These are phyloP conservation scores for Thermophis baileyi DNA, from an alignment of 2,113 vertebrate species.

Conservation along the genomic window DNA sequence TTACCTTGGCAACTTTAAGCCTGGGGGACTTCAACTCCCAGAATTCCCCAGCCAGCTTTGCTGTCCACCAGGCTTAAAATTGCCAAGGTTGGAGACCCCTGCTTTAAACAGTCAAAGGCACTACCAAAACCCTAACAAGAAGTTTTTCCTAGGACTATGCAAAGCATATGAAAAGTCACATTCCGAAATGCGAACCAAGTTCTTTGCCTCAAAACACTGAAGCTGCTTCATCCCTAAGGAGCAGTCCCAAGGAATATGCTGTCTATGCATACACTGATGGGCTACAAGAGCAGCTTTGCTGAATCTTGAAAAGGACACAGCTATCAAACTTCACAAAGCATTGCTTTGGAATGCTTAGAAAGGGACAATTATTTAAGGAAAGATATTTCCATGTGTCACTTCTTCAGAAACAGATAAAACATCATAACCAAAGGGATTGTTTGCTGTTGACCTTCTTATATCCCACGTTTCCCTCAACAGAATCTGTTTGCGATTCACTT, in stretches of 20 bases:
- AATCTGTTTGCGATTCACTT: background rate
- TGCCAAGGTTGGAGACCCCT: no score
- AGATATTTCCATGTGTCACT: background rate
- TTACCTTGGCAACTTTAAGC: no score
- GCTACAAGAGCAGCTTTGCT: background rate
- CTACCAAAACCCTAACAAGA: background rate
- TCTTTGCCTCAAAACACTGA: background rate
- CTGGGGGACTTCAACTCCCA: no score
- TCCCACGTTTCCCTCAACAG: background rate
- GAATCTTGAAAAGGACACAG: background rate
- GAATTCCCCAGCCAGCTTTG: no score
- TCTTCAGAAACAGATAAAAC: background rate
- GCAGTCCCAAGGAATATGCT: background rate
- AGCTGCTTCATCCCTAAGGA: background rate
- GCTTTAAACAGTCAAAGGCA: background rate
- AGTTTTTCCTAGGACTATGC: background rate
- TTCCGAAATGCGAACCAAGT: background rate
- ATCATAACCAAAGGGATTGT: background rate
- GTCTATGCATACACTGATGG: background rate
- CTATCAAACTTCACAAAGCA: background rate
- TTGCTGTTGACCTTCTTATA: background rate
- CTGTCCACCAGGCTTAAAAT: no score
- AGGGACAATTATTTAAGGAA: background rate
- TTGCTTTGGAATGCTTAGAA: background rate
- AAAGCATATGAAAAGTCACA: background rate